phyloP scores from a whole-genome alignment of 2,113 vertebrate genomes.

The Mesembrinibis cayennensis region DNA sequence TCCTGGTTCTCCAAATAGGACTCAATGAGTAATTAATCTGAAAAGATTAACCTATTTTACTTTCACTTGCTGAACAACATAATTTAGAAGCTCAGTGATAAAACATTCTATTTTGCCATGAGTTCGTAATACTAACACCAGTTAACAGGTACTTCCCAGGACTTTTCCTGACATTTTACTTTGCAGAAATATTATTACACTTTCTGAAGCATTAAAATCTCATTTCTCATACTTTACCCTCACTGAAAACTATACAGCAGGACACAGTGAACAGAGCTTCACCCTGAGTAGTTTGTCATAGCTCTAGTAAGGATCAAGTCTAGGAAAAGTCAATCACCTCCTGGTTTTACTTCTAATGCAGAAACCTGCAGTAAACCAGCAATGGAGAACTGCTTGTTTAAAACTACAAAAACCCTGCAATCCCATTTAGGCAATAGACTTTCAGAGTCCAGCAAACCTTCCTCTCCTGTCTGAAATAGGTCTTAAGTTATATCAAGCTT shows the following conservation, averaged over 20 bases:
- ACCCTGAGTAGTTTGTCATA: not conserved
- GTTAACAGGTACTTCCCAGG: not conserved
- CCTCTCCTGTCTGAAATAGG: not conserved
- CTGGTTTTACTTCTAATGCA: not conserved
- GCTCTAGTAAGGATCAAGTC: not conserved
- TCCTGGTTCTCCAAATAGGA: not conserved
- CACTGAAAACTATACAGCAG: not conserved
- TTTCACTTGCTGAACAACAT: not conserved
- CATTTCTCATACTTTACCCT: not conserved
- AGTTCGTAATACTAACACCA: not conserved
- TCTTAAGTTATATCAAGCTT: not conserved
- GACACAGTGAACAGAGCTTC: not conserved
- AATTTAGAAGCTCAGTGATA: not conserved
- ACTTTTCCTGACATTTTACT: not conserved
- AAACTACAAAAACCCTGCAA: not conserved
- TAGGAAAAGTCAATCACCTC: not conserved
- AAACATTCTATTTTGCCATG: not conserved
- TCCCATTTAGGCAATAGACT: not conserved
- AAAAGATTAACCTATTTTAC: not conserved
- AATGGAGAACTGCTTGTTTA: not conserved
- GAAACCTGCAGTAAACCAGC: not conserved
- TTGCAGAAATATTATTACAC: not conserved
- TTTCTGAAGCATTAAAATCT: not conserved
- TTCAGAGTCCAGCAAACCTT: not conserved
- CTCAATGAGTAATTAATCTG: not conserved